phyloP scores from a whole-genome alignment of 2,113 vertebrate genomes.

The Globicephala melas region DNA sequence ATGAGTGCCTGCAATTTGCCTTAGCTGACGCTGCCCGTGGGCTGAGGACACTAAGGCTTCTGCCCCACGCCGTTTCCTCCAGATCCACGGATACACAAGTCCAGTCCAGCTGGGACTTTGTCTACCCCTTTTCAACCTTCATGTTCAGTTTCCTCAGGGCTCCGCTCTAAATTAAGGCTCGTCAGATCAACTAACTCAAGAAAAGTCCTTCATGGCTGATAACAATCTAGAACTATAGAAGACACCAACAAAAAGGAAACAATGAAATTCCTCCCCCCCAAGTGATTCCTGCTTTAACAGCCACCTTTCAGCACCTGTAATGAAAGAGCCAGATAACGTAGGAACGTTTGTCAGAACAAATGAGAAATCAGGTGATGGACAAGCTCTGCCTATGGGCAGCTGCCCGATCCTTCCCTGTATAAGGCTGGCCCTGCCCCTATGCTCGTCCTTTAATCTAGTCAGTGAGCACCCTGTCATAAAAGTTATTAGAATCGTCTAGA shows the following conservation, averaged over 20 bases:
- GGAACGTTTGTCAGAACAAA: background rate
- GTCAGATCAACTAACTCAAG: background rate
- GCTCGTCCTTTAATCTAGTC: background rate
- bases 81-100: background rate
- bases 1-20: background rate
- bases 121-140: background rate
- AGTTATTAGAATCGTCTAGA: background rate
- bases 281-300: background rate
- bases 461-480: background rate
- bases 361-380: background rate
- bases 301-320: background rate
- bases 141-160: background rate
- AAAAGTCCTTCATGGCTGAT: background rate
- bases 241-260: background rate
- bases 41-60: background rate
- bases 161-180: background rate
- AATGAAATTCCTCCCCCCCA: background rate
- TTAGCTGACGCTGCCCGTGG: background rate
- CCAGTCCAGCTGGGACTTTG: background rate
- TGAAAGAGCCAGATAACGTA: background rate
- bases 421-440: background rate
- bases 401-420: background rate
- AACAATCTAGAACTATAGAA: background rate
- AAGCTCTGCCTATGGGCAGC: background rate
- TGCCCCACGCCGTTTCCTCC: background rate